Evolutionary conservation across 2,797 vertebrate genomes (phyloP).

Genomic region (Todus mexicanus): DNA sequence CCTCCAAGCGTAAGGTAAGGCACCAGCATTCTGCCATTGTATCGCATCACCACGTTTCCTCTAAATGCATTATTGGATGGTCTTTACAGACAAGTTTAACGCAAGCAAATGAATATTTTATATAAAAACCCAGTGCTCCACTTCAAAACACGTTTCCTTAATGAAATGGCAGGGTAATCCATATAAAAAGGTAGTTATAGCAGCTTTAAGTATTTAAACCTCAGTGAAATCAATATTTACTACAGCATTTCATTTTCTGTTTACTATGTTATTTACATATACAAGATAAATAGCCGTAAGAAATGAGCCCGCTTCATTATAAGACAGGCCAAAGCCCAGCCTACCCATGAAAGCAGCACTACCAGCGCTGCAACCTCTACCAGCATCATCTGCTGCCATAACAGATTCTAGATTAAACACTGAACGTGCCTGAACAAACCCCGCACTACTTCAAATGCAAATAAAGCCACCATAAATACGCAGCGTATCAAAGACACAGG

Average conservation of each 20-base stretch:
- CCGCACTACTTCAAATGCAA: neutral
- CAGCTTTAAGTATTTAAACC: neutral
- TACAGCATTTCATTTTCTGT: neutral
- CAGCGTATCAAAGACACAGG: neutral
- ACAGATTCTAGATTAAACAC: neutral
- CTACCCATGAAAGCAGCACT: neutral
- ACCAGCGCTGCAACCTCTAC: neutral
- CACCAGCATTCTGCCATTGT: neutral
- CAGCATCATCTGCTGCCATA: neutral
- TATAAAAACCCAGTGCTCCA: neutral
- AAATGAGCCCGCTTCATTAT: constrained; percentile 13
- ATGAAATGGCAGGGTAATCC: neutral
- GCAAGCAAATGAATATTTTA: neutral
- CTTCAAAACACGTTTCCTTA: neutral
- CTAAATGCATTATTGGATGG: neutral
- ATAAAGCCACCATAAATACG: neutral
- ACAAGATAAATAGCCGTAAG: neutral
- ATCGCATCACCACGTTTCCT: neutral
- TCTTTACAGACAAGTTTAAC: neutral
- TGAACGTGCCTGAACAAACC: neutral
- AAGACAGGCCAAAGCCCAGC: neutral
- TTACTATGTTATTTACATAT: neutral
- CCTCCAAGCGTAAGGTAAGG: neutral
- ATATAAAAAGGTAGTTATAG: neutral
- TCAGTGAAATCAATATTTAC: constrained; percentile 3